Conservation (phyloP, 2,113 vertebrate genomes). For the Gavialis gangeticus region DNA sequence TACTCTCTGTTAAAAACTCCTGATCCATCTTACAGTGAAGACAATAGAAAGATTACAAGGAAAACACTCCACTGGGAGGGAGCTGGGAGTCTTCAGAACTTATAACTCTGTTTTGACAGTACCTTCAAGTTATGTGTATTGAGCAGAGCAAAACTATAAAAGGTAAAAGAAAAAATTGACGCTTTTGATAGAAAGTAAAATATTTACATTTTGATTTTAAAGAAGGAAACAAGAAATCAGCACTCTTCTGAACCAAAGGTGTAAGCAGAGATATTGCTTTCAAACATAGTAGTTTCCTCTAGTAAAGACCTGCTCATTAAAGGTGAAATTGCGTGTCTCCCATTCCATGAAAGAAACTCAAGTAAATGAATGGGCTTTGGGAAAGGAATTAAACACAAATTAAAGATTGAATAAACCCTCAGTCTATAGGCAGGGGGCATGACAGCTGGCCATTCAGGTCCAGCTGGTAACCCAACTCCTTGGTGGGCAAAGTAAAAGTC, state of each 20-base stretch:
- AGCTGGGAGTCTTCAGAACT: neutral
- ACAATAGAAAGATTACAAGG: neutral
- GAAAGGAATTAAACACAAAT: too few relatives aligned
- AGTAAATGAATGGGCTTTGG: neutral
- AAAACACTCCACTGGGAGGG: neutral
- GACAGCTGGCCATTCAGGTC: too few relatives aligned
- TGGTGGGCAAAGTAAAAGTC: too few relatives aligned
- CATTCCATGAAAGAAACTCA: neutral
- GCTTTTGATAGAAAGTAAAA: neutral
- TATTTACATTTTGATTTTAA: neutral
- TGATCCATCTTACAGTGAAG: neutral
- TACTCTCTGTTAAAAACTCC: neutral
- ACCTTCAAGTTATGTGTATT: neutral
- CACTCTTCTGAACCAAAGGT: neutral
- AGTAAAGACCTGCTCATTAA: neutral
- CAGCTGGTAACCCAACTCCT: too few relatives aligned
- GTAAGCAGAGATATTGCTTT: too few relatives aligned
- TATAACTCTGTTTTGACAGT: neutral
- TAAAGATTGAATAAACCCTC: too few relatives aligned
- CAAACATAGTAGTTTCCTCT: too few relatives aligned
- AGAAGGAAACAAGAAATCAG: neutral
- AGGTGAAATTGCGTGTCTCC: neutral
- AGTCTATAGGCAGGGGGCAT: too few relatives aligned
- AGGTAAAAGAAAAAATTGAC: neutral
- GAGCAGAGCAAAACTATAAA: too few relatives aligned